A percentile compares a stretch with the other conserved stretches of the same genome.
Conservation (phyloP, 2,888 invertebrate species). For the Cosmia pyralina region DNA sequence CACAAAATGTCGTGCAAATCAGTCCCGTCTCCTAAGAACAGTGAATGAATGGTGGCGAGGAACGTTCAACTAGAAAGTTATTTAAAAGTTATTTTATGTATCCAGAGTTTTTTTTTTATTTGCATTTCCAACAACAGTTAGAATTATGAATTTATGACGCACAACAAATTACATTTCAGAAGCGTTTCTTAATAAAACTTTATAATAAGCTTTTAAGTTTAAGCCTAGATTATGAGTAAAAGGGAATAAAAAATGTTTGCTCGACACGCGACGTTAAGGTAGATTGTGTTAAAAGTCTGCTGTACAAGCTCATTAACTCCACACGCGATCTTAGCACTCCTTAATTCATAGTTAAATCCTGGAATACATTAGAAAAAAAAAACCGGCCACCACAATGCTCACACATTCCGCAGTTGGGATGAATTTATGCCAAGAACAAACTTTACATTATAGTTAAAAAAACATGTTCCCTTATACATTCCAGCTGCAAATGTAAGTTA, state of each 20-base stretch:
- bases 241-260: slow-evolving; percentile 24
- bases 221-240: slow-evolving; percentile 25
- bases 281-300: slow-evolving; percentile 33
- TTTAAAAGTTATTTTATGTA: neutral
- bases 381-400: no score
- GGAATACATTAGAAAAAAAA: neutral
- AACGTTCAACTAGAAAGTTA: neutral
- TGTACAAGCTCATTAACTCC: slow-evolving; percentile 37
- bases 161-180: slow-evolving; percentile 5
- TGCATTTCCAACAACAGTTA: neutral
- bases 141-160: neutral
- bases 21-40: neutral
- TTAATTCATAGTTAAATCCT: slow-evolving; percentile 4
- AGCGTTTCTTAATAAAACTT: slow-evolving; percentile 12
- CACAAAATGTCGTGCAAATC: neutral
- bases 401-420: no score
- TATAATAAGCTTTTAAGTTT: slow-evolving; percentile 12
- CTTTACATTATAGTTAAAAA: no score
- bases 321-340: slow-evolving; percentile 26
- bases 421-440: no score
- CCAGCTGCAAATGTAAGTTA: no score
- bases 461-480: no score
- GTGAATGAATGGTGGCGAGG: neutral
- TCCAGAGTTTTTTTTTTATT: neutral
- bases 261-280: slow-evolving; percentile 35